phyloP scores from a whole-genome alignment of 23 tunicate species.

The Trididemnum clinides region DNA sequence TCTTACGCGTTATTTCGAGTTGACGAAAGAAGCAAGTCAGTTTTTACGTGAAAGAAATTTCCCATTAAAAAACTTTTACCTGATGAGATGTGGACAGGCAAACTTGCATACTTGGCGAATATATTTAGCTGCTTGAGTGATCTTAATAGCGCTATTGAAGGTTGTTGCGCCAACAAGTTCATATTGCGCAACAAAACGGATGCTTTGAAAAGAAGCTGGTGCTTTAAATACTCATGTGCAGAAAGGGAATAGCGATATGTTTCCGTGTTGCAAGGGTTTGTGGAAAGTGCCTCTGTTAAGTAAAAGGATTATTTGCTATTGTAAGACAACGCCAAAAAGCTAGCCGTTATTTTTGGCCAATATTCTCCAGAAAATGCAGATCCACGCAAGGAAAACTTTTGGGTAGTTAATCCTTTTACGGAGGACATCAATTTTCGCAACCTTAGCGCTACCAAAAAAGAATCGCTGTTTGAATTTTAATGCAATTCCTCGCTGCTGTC shows the following conservation, averaged over 20 bases:
- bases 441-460: constrained; percentile 43
- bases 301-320: constrained; percentile 51
- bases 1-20: constrained; percentile 46
- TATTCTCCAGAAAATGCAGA: constrained; percentile 66
- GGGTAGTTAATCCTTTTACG: no score
- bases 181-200: constrained; percentile 67
- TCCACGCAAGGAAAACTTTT: constrained; percentile 59
- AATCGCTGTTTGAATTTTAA: constrained; percentile 66
- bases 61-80: constrained; percentile 60
- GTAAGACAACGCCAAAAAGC: constrained; percentile 50
- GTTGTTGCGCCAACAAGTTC: constrained; percentile 51
- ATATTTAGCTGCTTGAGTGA: constrained; percentile 73
- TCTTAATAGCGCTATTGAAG: constrained; percentile 72
- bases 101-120: constrained; percentile 62
- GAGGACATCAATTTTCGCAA: constrained; percentile 35
- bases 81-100: constrained; percentile 71
- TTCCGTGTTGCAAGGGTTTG: constrained; percentile 51
- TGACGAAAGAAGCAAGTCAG: constrained; percentile 20
- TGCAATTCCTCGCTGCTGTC: constrained; percentile 55
- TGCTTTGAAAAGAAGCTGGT: constrained; percentile 63
- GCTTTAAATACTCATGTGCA: constrained; percentile 57
- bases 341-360: constrained; percentile 47
- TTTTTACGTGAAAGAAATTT: constrained; percentile 37
- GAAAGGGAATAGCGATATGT: constrained; percentile 71
- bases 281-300: constrained; percentile 46